Conservation (phyloP, 2,113 vertebrate genomes). For the Artemisiospiza belli region DNA sequence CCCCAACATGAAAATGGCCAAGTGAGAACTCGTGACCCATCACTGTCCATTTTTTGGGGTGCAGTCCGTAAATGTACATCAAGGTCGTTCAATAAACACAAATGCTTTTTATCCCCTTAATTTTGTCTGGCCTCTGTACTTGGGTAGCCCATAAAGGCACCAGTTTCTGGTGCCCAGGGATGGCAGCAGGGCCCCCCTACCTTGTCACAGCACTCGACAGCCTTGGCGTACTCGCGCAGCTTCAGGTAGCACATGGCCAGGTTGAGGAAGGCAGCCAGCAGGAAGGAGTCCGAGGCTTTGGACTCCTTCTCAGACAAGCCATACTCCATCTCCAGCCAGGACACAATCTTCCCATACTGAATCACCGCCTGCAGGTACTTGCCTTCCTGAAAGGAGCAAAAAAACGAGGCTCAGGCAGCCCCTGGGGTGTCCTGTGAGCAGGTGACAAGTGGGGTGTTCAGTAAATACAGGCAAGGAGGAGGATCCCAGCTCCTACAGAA, state of each 20-base stretch:
- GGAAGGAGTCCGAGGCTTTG: slow-evolving; percentile 78
- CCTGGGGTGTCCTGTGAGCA: background rate
- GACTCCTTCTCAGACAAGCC: slow-evolving; percentile 82
- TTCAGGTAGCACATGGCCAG: slow-evolving; percentile 93
- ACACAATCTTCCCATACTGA: slow-evolving; percentile 91
- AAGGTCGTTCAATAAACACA: background rate
- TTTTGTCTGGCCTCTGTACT: background rate
- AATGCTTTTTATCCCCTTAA: too few relatives aligned
- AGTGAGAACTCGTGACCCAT: rapidly evolving
- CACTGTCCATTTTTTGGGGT: background rate
- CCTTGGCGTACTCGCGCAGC: slow-evolving; percentile 84
- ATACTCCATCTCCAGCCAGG: slow-evolving; percentile 93
- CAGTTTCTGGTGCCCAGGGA: background rate
- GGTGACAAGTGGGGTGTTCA: background rate
- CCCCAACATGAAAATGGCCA: background rate
- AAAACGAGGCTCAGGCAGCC: background rate
- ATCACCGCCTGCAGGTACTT: slow-evolving; percentile 87
- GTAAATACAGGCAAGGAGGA: background rate
- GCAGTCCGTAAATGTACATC: too few relatives aligned
- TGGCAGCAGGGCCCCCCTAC: slow-evolving; percentile 48
- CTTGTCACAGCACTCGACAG: slow-evolving; percentile 92
- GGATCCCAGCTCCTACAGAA: too few relatives aligned
- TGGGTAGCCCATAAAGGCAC: background rate
- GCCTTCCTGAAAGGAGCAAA: slow-evolving; percentile 76
- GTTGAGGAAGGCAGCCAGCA: slow-evolving; percentile 90